phyloP scores from a whole-genome alignment of 30 jellyfish, hydroid and myxozoan species.

The Pelagia noctiluca region DNA sequence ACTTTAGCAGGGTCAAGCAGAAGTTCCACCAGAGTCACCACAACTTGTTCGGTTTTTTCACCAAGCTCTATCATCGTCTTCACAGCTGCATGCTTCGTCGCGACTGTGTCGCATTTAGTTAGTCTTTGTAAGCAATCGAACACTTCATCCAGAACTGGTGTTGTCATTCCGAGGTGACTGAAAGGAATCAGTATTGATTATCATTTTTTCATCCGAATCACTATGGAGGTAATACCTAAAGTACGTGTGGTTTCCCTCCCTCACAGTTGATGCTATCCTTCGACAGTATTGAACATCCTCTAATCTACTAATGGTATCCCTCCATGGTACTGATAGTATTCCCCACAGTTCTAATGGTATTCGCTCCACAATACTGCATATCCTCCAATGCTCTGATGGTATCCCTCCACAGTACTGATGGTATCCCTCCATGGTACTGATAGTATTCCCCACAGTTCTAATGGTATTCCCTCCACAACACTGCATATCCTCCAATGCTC shows the following conservation, averaged over 20 bases:
- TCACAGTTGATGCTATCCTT: neutral
- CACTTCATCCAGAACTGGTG: slow-evolving; percentile 37
- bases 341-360: too few species aligned
- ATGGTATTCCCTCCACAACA: too few species aligned
- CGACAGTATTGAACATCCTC: too few species aligned
- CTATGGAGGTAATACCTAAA: neutral
- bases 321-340: too few species aligned
- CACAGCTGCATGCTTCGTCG: slow-evolving; percentile 45
- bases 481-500: too few species aligned
- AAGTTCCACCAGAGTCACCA: slow-evolving; percentile 32
- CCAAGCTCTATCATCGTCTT: slow-evolving; percentile 54
- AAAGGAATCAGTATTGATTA: neutral
- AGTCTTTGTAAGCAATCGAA: slow-evolving; percentile 2
- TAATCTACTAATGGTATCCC: too few species aligned
- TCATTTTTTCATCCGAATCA: neutral
- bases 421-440: too few species aligned
- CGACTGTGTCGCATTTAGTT: slow-evolving; percentile 21
- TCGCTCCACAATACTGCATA: too few species aligned
- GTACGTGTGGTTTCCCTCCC: neutral
- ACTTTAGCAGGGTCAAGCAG: slow-evolving; percentile 41
- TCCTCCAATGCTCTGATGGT: too few species aligned
- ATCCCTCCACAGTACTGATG: too few species aligned
- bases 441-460: too few species aligned
- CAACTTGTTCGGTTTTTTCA: neutral
- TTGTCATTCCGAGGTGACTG: slow-evolving; percentile 40